Base-by-base conservation (phyloP, 2,888 invertebrate species). In the Cyclophora albipunctata region DNA sequence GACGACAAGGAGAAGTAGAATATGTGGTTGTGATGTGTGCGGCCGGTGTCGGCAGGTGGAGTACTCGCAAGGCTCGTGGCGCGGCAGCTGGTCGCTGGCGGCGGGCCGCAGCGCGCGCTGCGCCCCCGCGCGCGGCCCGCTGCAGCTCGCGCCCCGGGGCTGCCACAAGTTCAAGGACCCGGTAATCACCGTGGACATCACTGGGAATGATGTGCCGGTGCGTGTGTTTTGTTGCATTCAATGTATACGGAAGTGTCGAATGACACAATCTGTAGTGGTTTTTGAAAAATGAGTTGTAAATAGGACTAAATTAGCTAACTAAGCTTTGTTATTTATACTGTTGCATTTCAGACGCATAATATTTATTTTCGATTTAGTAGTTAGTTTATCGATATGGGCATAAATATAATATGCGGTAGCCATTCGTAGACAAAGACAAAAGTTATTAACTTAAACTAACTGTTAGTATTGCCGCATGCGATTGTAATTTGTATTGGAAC, bases 51-150 rank as follows among this genome's bases (percentile, higher is more conserved):
- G 5, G 42, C 42, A 20, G 20, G 75, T 90, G 58, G 79, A 81
- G n/a, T 91, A 89, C 72, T 68, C 64, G 45, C 68, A 72, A 45
- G 59, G 57, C 3, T 58, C 60, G 0, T 58, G 67, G 1, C 43
- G 46, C 1, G 84, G 81, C 50, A 62, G 64, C 54, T 50, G 91
- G 41, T 37, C 81, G 3, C 76, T 95, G 46, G 82, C 87, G 0
- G 90, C 91, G 45, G 96, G 96, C 1, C 87, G 90, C 20, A 93
- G 93, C 51, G 88, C 90, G 42, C 91, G 94, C 65, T 98, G 98
- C 75, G 90, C 98, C 20, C 44, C 90, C 92, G 2, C 2, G 5
- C 37, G 93, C 0, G 94, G 93, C 2, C 76, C 76, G 45, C 96
- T 96, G 74, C 84, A 89, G 49, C 92, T 97, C 48, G 88, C 89